Base-by-base conservation (phyloP, 2,113 vertebrate genomes). In the Ceratotherium simum region DNA sequence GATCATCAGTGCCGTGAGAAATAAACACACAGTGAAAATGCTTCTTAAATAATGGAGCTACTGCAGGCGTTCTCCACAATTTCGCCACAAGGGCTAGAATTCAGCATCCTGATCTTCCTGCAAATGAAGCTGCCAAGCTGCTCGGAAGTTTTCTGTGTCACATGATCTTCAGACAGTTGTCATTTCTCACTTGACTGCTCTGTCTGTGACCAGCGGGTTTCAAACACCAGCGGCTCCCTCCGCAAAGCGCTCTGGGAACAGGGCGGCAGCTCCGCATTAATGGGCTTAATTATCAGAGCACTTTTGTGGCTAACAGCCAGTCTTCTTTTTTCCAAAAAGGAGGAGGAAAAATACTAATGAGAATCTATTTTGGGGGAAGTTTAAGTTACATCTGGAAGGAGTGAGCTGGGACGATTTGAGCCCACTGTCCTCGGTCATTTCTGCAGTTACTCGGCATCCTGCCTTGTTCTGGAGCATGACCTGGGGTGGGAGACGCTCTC, bases 351-450 rank as follows among this genome's bases (percentile, higher is more conserved):
- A n/a, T 10, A 62, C 97, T 56, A 91, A 76, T 84, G 85, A 94
- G 78, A 72, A 54, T n/a, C 76, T 97, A 39, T 96, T 98, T 98
- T 95, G 96, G 88, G 92, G 96, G 90, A 58, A 39, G 23, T 90
- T 58, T 31, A 90, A 88, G 87, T 95, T 86, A 67, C 95, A 91
- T 95, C 90, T 95, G 69, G 48, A 97, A 76, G 60, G 1, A 64
- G 72, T 76, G 91, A 51, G 78, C 20, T 0, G 46, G 64, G 42
- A 54, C 42, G 1, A 8, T 7, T 9, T 23, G 48, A 56, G 76
- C 51, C 51, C 3, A 33, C 3, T 21, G 11, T 1, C 5, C 76
- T 25, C 51, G 2, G 31, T 13, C 33, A 14, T 11, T 3, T 14
- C 51, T 13, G 78, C 48, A 16, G 54, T 17, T 27, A 9, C 54